These are phyloP conservation scores for Temnothorax longispinosus DNA, from an alignment of 1,140 invertebrate genomes.

Conservation along the genomic window DNA sequence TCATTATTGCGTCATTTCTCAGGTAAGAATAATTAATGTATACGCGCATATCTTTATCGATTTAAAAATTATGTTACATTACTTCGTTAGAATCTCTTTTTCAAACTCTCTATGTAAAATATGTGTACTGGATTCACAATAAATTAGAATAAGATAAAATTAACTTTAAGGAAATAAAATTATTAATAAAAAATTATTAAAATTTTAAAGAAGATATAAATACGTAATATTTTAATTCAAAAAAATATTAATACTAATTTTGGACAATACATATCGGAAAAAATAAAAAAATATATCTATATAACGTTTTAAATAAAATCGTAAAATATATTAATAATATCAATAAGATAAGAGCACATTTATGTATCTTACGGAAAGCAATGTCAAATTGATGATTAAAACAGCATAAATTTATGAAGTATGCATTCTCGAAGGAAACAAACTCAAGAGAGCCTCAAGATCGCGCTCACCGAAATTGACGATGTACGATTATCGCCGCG, in stretches of 20 bases:
- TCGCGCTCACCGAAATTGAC: background rate
- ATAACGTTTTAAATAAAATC: background rate
- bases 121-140: background rate
- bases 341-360: background rate
- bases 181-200: background rate
- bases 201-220: background rate
- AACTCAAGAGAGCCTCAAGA: background rate
- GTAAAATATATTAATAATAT: background rate
- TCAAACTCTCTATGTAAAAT: background rate
- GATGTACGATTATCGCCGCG: background rate
- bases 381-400: background rate
- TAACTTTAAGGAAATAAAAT: background rate
- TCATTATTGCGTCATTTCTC: conserved; percentile 8
- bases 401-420: background rate
- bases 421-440: background rate
- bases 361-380: background rate
- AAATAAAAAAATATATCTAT: background rate
- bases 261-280: background rate
- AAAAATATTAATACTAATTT: background rate
- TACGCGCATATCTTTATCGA: background rate
- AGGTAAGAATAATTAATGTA: background rate
- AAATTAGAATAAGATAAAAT: background rate
- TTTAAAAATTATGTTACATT: background rate
- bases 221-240: background rate
- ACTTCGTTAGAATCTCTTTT: background rate